Evolutionary conservation across 2,113 vertebrate species (phyloP).

Genomic region (Melanocharis versteri): DNA sequence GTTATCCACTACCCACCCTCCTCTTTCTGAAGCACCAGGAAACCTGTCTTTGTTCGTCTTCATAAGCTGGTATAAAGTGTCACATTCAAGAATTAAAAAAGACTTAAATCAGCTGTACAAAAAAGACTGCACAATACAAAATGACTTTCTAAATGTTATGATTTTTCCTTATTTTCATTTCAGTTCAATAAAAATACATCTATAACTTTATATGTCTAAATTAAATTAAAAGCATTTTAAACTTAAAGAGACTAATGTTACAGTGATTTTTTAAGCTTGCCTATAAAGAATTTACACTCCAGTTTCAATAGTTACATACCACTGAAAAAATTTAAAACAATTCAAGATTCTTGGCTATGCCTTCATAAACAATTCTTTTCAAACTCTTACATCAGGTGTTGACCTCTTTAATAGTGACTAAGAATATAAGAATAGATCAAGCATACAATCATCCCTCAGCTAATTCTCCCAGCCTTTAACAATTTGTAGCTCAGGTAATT

Average conservation of each 20-base stretch:
- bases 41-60: slow-evolving; percentile 73
- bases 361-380: not conserved
- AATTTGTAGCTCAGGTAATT: not conserved
- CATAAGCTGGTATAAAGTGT: slow-evolving; percentile 52
- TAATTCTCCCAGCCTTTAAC: not conserved
- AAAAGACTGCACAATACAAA: not conserved
- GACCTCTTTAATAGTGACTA: not conserved
- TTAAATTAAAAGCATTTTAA: not conserved
- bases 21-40: slow-evolving; percentile 63
- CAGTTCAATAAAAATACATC: not conserved
- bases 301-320: not conserved
- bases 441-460: not conserved
- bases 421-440: not conserved
- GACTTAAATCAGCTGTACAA: not conserved
- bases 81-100: not conserved
- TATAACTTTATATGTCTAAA: not conserved
- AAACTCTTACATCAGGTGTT: not conserved
- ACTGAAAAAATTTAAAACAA: not conserved
- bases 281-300: not conserved
- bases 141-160: not conserved
- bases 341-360: not conserved
- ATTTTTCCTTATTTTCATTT: not conserved
- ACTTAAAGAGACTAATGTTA: not conserved
- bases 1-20: slow-evolving; percentile 92
- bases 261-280: not conserved